These are phyloP conservation scores for Scortum barcoo DNA, from an alignment of 2,113 vertebrate species.

Conservation along the genomic window DNA sequence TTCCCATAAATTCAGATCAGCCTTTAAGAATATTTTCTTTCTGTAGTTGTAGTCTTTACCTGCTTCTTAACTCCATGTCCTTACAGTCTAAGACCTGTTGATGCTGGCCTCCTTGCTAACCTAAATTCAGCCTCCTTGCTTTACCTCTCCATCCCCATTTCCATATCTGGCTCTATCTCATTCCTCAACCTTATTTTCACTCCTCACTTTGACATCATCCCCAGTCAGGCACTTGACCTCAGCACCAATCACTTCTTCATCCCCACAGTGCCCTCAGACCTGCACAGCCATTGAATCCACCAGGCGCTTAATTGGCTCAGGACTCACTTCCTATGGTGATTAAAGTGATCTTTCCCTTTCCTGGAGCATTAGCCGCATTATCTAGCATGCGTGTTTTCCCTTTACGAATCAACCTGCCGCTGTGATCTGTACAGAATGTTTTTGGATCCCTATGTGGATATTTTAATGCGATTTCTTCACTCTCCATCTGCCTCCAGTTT, in stretches of 20 bases:
- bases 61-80: background rate
- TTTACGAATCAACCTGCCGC: slow-evolving; percentile 7
- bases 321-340: slow-evolving; percentile 2
- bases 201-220: slow-evolving; percentile 15
- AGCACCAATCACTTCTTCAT: slow-evolving; percentile 7
- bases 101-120: background rate
- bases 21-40: background rate
- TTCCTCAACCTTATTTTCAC: slow-evolving; percentile 17
- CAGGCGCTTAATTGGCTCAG: background rate
- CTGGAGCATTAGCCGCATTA: background rate
- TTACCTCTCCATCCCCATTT: slow-evolving; percentile 27
- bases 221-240: slow-evolving; percentile 13
- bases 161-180: slow-evolving; percentile 14
- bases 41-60: background rate
- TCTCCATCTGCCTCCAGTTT: background rate
- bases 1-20: background rate
- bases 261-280: slow-evolving; percentile 18
- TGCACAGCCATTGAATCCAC: slow-evolving; percentile 14
- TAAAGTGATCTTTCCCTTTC: slow-evolving; percentile 35
- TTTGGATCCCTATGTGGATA: background rate
- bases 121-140: slow-evolving; percentile 11
- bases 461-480: background rate
- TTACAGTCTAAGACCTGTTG: background rate
- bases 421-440: background rate
- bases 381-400: background rate